Evolutionary conservation across 2,113 vertebrate genomes (phyloP), one percentile per base, ranked within the genome.

Genomic region (Odocoileus hemionus): DNA sequence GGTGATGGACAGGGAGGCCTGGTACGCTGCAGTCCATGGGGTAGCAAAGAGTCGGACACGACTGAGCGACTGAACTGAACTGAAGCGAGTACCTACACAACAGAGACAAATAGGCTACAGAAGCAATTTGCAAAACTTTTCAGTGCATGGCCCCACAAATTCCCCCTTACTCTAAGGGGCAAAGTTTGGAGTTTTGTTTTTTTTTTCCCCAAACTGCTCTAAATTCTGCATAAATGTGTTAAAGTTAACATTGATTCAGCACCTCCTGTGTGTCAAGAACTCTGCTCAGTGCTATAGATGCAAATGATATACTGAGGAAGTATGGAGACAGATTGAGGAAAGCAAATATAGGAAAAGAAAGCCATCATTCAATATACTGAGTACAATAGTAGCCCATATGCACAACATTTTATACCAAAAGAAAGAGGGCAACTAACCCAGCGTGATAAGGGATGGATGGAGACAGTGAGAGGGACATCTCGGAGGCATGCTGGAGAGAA

Each of bases 221-320:
- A 92, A 85, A 82, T 78, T 85, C 78, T 52, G 43, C 60, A 94
- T 61, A 92, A 94, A 88, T 50, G 16, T 79, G 91, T 96, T 84
- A 43, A 52, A 92, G 33, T 47, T 79, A 60, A 70, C 50, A 86
- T 74, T 80, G 85, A 50, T 28, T 92, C 52, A 86, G 45, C 25
- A 94, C 57, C 19, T 84, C 28, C 26, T 70, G 14, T 26, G n/a
- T 89, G 80, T 90, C 28, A 84, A 80, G 39, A 94, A 82, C 58
- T 80, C 86, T 85, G 36, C n/a, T 36, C 4, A 12, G 54, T 70
- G 33, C 50, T 88, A 33, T 7, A 43, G 80, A 85, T 25, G 80
- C 19, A 91, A 74, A 88, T 55, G 79, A 86, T 50, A 47, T 28
- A 4, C 39, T 25, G 14, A 96, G 60, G 70, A 43, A 89, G 13